Conservation (phyloP, 2,888 invertebrate genomes). For the Odontocerum albicorne region DNA sequence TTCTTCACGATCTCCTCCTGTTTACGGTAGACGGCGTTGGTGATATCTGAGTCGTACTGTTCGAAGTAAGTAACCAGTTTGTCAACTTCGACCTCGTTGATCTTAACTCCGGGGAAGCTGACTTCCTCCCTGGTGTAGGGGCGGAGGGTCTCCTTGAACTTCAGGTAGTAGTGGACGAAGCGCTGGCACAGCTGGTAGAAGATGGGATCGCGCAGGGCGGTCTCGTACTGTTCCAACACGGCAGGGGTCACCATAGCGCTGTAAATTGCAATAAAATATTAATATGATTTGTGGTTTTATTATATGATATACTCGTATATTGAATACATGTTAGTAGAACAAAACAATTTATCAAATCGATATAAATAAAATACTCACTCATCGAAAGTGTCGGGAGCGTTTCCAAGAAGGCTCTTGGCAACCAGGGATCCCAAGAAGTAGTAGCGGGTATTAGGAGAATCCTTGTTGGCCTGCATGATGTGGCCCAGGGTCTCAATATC, state of each 20-base stretch:
- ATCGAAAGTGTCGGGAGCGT: conserved; percentile 39
- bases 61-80: conserved; percentile 63
- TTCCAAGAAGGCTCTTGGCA: conserved; percentile 55
- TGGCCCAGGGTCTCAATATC: conserved; percentile 66
- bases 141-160: conserved; percentile 52
- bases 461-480: conserved; percentile 64
- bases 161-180: conserved; percentile 53
- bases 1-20: conserved; percentile 52
- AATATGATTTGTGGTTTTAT: no score
- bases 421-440: no score
- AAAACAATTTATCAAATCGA: no score
- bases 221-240: conserved; percentile 58
- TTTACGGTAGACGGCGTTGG: conserved; percentile 43
- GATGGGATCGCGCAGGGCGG: conserved; percentile 58
- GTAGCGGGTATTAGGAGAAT: conserved; percentile 60
- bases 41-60: conserved; percentile 56
- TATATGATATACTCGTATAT: no score
- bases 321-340: no score
- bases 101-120: conserved; percentile 53
- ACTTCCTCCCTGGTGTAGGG: conserved; percentile 59
- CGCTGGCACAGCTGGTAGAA: conserved; percentile 58
- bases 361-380: no score
- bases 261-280: no score
- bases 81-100: conserved; percentile 57
- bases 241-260: conserved; percentile 49